Base-by-base conservation (phyloP, 2,113 vertebrate species). In the Hypanus sabinus region DNA sequence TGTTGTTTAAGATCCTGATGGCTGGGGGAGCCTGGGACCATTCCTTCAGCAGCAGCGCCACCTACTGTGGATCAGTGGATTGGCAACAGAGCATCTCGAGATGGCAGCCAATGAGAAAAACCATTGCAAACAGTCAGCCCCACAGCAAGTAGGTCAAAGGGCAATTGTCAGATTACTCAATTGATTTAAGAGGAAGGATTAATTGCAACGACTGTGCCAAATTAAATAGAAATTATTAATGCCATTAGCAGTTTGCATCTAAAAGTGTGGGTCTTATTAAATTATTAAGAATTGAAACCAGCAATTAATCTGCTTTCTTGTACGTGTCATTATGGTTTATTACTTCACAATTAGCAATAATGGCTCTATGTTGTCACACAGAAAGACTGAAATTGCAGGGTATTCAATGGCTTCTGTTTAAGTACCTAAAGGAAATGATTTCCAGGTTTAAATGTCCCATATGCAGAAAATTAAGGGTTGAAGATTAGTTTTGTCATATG, bases 191-290 rank as follows among this genome's bases (percentile, higher is more conserved):
- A 62, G 85, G 85, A n/a, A 90, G 85, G 60, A 68, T 90, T 90
- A 90, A 90, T 90, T 90, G 85, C 60, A 68, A 65, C 9, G 30
- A 60, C 33, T 18, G 30, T 65, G 60, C 85, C 57, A 90, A 90
- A 90, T 65, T 90, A 90, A 90, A 90, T 90, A 90, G 85, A 68
- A 90, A 90, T 65, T 90, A 90, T 90, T 90, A 60, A 90, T 90
- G 62, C 65, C 85, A 90, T 90, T 90, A 90, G 60, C 60, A 90
- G 60, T 18, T 90, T 90, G 85, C 85, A 33, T 24, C 85, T 8
- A 30, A 65, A 85, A 65, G 30, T 33, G 20, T 33, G 10, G 12
- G 6, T 18, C 20, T 90, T 62, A 68, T 90, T 90, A 90, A 90
- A 90, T 90, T 65, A 65, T 30, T n/a, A 90, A 68, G 85, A 65